Evolutionary conservation across 2,888 invertebrate genomes (phyloP), one percentile per base, ranked within the genome.

Genomic region (Fragum whitleyi): DNA sequence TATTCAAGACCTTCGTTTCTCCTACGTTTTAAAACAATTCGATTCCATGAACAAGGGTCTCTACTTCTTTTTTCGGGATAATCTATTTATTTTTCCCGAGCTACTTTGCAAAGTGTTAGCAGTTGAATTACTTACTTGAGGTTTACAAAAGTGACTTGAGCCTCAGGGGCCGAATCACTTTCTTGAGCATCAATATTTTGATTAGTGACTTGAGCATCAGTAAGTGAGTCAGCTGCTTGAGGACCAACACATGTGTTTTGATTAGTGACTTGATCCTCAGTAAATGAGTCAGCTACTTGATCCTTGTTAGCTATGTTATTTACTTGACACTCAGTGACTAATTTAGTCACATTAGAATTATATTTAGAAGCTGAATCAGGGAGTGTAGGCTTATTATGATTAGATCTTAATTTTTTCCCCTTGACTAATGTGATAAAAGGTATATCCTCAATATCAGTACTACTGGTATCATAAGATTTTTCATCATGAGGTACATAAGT

Each of bases 1-100:
- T 75, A 69, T 47, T 59, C 59, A 11, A 26, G 11, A 0, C 59
- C 75, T 14, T 42, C n/a, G 47, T 75, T 69, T 57, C 59, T 26
- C n/a, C 69, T 51, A 19, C 69, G 23, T 42, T 75, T 68, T 19
- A 36, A 32, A 19, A 69, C 36, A 23, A 69, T 68, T 42, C 75
- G 32, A 28, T 75, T 68, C 75, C 75, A 75, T 28, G 23, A 19
- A 42, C 14, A 14, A 19, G 19, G 23, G 42, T 72, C 39, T 59
- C 26, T 61, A 36, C 19, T 39, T 9, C 72, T n/a, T 21, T 42
- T 72, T 72, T 26, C 72, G 32, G 23, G 9, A 47, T 26, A 26
- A 19, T 32, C 53, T 70, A 29, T 55, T 55, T n/a, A 36, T 16
- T 47, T 1, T 1, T 32, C 14, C 55, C 6, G 29, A 14, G 14